Base-by-base conservation (phyloP, 2,797 vertebrate genomes). In the Sarcophilus harrisii region DNA sequence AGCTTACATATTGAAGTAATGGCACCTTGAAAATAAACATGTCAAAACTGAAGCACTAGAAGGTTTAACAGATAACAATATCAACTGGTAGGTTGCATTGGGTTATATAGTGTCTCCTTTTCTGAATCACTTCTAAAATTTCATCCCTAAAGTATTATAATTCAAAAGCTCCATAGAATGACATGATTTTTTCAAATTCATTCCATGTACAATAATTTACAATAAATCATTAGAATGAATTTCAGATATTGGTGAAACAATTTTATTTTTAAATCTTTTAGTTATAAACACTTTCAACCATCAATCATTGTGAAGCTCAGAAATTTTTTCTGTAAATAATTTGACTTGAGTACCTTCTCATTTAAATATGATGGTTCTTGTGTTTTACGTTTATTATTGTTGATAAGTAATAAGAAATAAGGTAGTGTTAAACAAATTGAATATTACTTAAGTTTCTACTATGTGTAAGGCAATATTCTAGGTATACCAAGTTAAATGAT, bases 131-230 rank as follows among this genome's bases (percentile, higher is more conserved):
- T 58, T n/a, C 87, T 95, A 92, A 29, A 92, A 94, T 94, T 95
- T 96, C 95, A 93, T 94, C 95, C 92, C 27, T 11, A 94, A 95
- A 96, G n/a, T 93, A 66, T 9, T 57, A 97, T 73, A 93, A 81
- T 97, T 94, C 12, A 81, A 87, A 95, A 92, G 52, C 24, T 93
- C 28, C 13, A 58, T 32, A 57, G 28, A 87, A 45, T 60, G 49
- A 52, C 57, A 90, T 90, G 45, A 93, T 45, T 89, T 90, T 57
- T 87, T 93, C 55, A 93, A 45, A 3, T 16, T 90, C 55, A 30
- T n/a, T 54, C 30, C 87, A 90, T 58, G 30, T 90, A 45, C 27
- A 87, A 29, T 28, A 49, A 28, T 93, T n/a, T 28, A 87, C 18
- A 92, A 92, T 55, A 81, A 38, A 87, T 87, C 92, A 87, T 87